Conservation (phyloP, 1,140 invertebrate species). For the Drosophila novamexicana region DNA sequence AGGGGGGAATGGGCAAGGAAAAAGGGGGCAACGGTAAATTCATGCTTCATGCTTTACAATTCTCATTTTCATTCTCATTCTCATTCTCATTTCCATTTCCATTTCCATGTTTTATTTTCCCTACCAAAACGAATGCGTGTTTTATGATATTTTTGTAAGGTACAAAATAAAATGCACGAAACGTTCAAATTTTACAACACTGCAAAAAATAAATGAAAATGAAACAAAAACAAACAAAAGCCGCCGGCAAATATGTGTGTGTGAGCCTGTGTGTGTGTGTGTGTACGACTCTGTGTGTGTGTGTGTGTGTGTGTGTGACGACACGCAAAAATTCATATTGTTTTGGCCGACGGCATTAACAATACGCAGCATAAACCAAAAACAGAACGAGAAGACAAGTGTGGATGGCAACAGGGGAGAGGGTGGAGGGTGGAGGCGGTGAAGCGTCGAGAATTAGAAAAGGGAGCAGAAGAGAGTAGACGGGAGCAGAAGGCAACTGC, state of each 20-base stretch:
- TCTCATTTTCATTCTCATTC: constrained; percentile 3
- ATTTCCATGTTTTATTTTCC: constrained; percentile 13
- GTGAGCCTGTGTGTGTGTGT: constrained; percentile 3
- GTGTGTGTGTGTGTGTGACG: constrained; percentile 32
- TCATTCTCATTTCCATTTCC: neutral
- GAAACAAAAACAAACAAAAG: constrained; percentile 21
- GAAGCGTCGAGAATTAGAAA: no score
- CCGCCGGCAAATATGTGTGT: neutral
- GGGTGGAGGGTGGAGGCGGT: no score
- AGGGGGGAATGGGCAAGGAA: neutral
- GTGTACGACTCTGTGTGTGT: neutral
- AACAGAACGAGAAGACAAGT: neutral
- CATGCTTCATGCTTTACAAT: constrained; percentile 19
- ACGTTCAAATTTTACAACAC: constrained; percentile 41
- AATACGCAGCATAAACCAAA: constrained; percentile 4
- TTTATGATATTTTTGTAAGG: constrained; percentile 46
- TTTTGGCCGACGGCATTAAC: constrained; percentile 18
- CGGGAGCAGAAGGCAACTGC: no score
- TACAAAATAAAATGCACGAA: constrained; percentile 31
- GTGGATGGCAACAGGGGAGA: no score
- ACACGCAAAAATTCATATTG: constrained; percentile 41
- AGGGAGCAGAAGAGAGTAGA: no score
- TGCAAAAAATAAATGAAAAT: constrained; percentile 1
- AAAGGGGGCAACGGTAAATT: constrained; percentile 35
- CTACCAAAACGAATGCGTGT: constrained; percentile 32